Base-by-base conservation (phyloP, 2,888 invertebrate genomes). In the Nomada goodeniana region DNA sequence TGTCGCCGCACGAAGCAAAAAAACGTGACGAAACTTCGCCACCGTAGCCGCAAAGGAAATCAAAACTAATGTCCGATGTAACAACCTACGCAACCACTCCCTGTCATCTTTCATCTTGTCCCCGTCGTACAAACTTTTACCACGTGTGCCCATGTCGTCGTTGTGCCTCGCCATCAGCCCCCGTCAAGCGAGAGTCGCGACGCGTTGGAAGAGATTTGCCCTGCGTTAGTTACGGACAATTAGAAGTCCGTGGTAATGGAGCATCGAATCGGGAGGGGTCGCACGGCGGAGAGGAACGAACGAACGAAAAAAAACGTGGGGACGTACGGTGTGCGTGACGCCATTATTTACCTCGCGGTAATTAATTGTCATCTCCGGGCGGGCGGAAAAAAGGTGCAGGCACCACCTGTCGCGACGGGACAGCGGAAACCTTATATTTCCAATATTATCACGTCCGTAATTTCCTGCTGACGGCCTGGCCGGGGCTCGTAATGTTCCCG, bases 361-460 rank as follows among this genome's bases (percentile, higher is more conserved):
- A 87, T 86, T 87, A 87, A 87, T 86, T 79, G 80, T 77, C 67
- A 73, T 71, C 79, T 36, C 74, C 11, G 75, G 57, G 47, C 11
- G 47, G n/a, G 9, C 26, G 13, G 2, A 18, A 65, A 76, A 71
- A 64, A 79, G 68, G 10, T 20, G 42, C 15, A 15, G 15, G 70
- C 78, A 76, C 74, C 77, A 77, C 81, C 76, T 85, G 76, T 83
- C 86, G 74, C 85, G 74, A 61, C 50, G 71, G 52, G 71, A 63
- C 75, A 65, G 72, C 64, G 70, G 57, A 57, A 77, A 76, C 83
- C 84, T 87, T 82, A 87, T 81, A 80, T 85, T 87, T 87, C 86
- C 87, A 85, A 88, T 88, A 87, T 82, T 86, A 86, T 88, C 88
- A 78, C 50, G 69, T 29, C 47, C 76, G 83, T 82, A 83, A 88